These are phyloP conservation scores for cattle (Bos taurus) DNA, from an alignment of 2,113 vertebrate species.

Conservation along the genomic window DNA sequence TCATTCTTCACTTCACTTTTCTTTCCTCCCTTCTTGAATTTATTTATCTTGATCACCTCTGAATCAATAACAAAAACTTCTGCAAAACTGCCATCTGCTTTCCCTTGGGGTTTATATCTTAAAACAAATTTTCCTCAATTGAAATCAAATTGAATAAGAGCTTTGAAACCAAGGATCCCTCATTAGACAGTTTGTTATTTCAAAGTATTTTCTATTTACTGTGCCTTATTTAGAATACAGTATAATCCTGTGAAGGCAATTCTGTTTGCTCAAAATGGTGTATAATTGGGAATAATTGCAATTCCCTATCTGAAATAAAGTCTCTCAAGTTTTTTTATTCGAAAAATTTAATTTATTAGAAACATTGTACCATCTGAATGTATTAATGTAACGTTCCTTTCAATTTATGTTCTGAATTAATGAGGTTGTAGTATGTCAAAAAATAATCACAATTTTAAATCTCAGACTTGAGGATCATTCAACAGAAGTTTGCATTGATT, in stretches of 20 bases:
- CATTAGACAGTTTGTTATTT: slow-evolving; percentile 73
- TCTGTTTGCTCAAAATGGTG: slow-evolving; percentile 63
- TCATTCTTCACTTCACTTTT: slow-evolving; percentile 59
- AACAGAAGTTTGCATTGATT: neutral
- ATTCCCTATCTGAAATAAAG: slow-evolving; percentile 52
- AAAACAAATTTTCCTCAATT: slow-evolving; percentile 68
- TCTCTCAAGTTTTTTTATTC: slow-evolving; percentile 47
- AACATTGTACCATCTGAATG: slow-evolving; percentile 52
- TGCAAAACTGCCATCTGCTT: slow-evolving; percentile 68
- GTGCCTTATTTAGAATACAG: slow-evolving; percentile 63
- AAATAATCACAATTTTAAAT: slow-evolving; percentile 52
- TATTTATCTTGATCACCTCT: slow-evolving; percentile 69
- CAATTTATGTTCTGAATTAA: slow-evolving; percentile 61
- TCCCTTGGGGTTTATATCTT: slow-evolving; percentile 55
- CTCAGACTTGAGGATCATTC: slow-evolving; percentile 20
- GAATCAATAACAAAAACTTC: slow-evolving; percentile 65
- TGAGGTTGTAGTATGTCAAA: slow-evolving; percentile 17
- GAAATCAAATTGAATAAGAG: slow-evolving; percentile 73
- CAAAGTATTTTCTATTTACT: slow-evolving; percentile 69
- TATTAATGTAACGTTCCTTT: slow-evolving; percentile 59
- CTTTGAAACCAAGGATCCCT: slow-evolving; percentile 67
- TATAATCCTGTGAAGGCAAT: slow-evolving; percentile 63
- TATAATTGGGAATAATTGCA: slow-evolving; percentile 69
- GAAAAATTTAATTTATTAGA: slow-evolving; percentile 69
- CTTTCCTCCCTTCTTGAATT: slow-evolving; percentile 65